Conservation (phyloP, 2,113 vertebrate genomes). For the Ictalurus punctatus region DNA sequence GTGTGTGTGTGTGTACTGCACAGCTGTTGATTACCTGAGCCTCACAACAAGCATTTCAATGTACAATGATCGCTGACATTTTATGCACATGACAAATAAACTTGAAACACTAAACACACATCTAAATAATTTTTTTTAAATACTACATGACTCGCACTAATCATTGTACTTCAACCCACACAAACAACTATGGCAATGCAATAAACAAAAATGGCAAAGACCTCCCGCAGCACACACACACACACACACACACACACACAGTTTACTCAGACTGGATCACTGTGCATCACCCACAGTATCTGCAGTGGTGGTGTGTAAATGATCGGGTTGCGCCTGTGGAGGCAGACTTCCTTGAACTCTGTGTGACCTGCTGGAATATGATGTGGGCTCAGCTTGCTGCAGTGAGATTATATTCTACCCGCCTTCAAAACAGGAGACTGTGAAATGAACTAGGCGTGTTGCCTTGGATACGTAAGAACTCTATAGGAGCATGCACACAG, state of each 20-base stretch:
- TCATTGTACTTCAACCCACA: too few relatives aligned
- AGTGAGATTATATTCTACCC: conserved; percentile 40
- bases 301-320: conserved; percentile 33
- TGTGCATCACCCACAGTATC: conserved; percentile 18
- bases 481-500: conserved; percentile 27
- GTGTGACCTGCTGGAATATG: conserved; percentile 37
- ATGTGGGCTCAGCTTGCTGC: conserved; percentile 30
- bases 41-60: too few relatives aligned
- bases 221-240: not conserved
- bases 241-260: not conserved
- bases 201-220: too few relatives aligned
- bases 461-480: conserved; percentile 46
- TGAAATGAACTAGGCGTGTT: conserved; percentile 44
- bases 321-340: conserved; percentile 6
- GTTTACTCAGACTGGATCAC: conserved; percentile 9
- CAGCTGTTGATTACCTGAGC: too few relatives aligned
- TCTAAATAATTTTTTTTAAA: too few relatives aligned
- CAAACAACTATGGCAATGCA: too few relatives aligned
- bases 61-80: too few relatives aligned
- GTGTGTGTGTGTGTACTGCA: too few relatives aligned
- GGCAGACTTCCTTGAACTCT: conserved; percentile 31
- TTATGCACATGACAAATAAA: too few relatives aligned
- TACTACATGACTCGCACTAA: too few relatives aligned
- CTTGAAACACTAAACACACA: too few relatives aligned
- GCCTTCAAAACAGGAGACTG: conserved; percentile 33